Evolutionary conservation across 2,888 invertebrate species (phyloP), one percentile per base, ranked within the genome.

Genomic region (Coleophora deauratella): DNA sequence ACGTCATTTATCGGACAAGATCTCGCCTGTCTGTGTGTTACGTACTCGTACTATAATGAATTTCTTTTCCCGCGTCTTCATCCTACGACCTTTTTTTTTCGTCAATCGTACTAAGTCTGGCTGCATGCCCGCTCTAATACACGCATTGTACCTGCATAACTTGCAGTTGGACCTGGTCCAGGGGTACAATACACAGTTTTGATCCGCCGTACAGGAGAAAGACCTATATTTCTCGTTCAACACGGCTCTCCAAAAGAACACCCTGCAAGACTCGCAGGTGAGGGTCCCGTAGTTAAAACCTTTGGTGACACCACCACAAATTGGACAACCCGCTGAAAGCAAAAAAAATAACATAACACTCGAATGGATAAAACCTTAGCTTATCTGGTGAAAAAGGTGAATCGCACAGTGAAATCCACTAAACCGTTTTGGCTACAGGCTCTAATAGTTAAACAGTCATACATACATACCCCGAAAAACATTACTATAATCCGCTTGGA

Each of bases 241-340:
- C n/a, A 68, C 47, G 10, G 59, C 42, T 32, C 72, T 47, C 42
- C 64, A 67, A 53, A 73, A 73, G 52, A 73, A 73, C 0, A 58
- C 55, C 37, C 66, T 72, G 56, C 73, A 73, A 2, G 73, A 69
- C 15, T 71, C 73, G 30, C 73, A 73, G 0, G 66, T 63, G 33
- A 39, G 37, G 7, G 62, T 42, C 0, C 73, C 73, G 43, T 73
- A 73, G 43, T 73, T 71, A 2, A 61, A 41, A 0, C 73, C 72
- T 42, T 50, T 63, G 1, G 53, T 44, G 0, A 27, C 8, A 44
- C 72, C 72, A 0, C 54, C 46, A 34, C 73, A 73, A 1, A 73
- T 46, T 0, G 66, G 71, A 38, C 72, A 72, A 2, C 9, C 8
- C 4, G 6, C 42, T 38, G 41, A 4, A 11, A 31, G n/a, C 3